These are phyloP conservation scores for Drosophila koepferae DNA, from an alignment of 2,888 invertebrate species.

Conservation along the genomic window DNA sequence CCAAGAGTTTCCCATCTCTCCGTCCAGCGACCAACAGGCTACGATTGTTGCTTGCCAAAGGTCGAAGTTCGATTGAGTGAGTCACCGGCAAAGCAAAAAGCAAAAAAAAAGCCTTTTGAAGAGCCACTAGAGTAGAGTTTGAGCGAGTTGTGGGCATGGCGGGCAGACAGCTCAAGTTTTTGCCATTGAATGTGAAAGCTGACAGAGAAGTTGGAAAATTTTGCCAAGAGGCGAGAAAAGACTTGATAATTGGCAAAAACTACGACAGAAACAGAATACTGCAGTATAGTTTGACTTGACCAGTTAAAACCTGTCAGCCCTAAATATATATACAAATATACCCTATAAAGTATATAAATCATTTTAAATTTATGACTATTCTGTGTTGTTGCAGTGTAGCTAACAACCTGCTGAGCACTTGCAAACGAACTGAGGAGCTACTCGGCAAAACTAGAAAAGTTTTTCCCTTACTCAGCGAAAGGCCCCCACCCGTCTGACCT, in stretches of 20 bases:
- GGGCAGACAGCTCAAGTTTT: constrained; percentile 34
- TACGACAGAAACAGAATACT: constrained; percentile 45
- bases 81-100: constrained; percentile 24
- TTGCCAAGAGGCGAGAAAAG: constrained; percentile 4
- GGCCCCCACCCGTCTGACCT: constrained; percentile 65
- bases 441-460: constrained; percentile 21
- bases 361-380: constrained; percentile 6
- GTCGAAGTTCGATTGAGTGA: constrained; percentile 67
- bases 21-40: neutral
- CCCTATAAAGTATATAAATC: constrained; percentile 15
- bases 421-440: constrained; percentile 5
- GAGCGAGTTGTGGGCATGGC: neutral
- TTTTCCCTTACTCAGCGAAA: constrained; percentile 25
- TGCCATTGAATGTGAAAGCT: constrained; percentile 42
- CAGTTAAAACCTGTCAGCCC: constrained; percentile 9
- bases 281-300: constrained; percentile 18
- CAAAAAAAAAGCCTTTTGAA: constrained; percentile 4
- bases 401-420: constrained; percentile 27
- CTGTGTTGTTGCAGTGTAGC: constrained; percentile 41
- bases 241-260: constrained; percentile 55
- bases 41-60: constrained; percentile 54
- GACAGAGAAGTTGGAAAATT: constrained; percentile 35
- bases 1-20: constrained; percentile 12
- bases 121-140: neutral
- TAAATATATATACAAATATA: neutral